Percentiles rank a stretch among this genome's conserved stretches.
Conservation (phyloP, 2,888 invertebrate genomes). For the Cheilosia grossa region DNA sequence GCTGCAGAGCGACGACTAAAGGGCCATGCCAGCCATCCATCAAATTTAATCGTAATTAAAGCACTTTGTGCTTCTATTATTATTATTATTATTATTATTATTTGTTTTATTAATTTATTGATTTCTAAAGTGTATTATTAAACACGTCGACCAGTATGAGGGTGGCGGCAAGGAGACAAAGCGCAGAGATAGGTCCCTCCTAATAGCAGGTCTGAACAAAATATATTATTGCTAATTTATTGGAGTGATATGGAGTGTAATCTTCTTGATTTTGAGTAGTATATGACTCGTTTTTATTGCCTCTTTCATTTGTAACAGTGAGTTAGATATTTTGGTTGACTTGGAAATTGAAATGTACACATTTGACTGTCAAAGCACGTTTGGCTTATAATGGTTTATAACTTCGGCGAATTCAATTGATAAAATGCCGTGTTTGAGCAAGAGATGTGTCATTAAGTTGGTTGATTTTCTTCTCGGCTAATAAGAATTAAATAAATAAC, state of each 20-base stretch:
- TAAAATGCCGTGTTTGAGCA: slow-evolving; percentile 39
- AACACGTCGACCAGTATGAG: background rate
- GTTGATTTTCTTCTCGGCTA: slow-evolving; percentile 43
- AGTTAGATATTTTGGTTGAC: slow-evolving; percentile 30
- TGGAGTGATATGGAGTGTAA: slow-evolving; percentile 53
- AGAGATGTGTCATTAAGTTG: slow-evolving; percentile 58
- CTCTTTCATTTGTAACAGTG: slow-evolving; percentile 26
- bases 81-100: slow-evolving; percentile 61
- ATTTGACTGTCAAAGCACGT: slow-evolving; percentile 62
- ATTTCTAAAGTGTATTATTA: slow-evolving; percentile 61
- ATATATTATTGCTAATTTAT: slow-evolving; percentile 60
- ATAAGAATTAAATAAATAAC: slow-evolving; percentile 23
- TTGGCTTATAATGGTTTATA: slow-evolving; percentile 50
- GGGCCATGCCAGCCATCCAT: slow-evolving; percentile 45
- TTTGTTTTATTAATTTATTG: slow-evolving; percentile 72
- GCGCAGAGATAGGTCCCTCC: slow-evolving; percentile 32
- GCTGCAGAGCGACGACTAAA: slow-evolving; percentile 17
- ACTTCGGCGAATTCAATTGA: slow-evolving; percentile 64
- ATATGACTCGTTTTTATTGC: slow-evolving; percentile 8
- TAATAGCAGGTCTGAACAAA: slow-evolving; percentile 54
- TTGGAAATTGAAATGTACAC: slow-evolving; percentile 20
- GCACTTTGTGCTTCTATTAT: slow-evolving; percentile 65
- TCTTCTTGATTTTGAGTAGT: slow-evolving; percentile 62
- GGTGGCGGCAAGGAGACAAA: slow-evolving; percentile 1
- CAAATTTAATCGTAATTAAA: slow-evolving; percentile 71